These are phyloP conservation scores for Mesocricetus auratus DNA, from an alignment of 2,113 vertebrate species.

Conservation along the genomic window DNA sequence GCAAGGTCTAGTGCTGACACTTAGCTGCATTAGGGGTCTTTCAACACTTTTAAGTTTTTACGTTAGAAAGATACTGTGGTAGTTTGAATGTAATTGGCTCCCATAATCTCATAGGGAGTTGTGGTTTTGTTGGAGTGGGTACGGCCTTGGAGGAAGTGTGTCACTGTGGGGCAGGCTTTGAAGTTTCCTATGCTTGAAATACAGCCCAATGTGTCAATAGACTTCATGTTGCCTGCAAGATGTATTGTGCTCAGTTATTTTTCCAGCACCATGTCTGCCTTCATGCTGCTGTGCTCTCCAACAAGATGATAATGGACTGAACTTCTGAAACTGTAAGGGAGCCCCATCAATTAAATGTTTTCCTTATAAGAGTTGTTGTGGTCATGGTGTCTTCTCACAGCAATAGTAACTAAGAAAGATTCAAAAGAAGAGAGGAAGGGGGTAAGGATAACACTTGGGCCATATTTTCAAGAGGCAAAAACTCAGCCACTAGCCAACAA, in stretches of 20 bases:
- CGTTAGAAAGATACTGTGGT: neutral
- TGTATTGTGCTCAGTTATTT: neutral
- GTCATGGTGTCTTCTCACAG: neutral
- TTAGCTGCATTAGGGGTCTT: neutral
- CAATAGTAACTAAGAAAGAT: neutral
- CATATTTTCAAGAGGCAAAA: constrained; percentile 36
- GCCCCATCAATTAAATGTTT: neutral
- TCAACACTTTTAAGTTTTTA: neutral
- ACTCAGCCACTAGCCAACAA: neutral
- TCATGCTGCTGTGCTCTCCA: neutral
- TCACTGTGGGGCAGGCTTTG: neutral
- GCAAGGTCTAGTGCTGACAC: neutral
- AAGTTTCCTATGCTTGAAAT: neutral
- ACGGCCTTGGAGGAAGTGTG: neutral
- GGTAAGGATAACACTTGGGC: neutral
- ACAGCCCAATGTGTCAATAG: neutral
- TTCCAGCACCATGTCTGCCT: neutral
- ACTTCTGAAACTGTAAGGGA: neutral
- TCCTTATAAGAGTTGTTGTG: neutral
- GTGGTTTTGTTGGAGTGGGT: neutral
- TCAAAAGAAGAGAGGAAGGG: neutral
- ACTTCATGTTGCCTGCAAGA: neutral
- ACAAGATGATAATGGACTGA: neutral
- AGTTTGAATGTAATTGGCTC: neutral
- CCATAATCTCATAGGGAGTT: neutral